Percentiles rank a stretch among this genome's conserved stretches.
phyloP scores from a whole-genome alignment of 2,797 vertebrate species.

The Acanthurus lineatus region DNA sequence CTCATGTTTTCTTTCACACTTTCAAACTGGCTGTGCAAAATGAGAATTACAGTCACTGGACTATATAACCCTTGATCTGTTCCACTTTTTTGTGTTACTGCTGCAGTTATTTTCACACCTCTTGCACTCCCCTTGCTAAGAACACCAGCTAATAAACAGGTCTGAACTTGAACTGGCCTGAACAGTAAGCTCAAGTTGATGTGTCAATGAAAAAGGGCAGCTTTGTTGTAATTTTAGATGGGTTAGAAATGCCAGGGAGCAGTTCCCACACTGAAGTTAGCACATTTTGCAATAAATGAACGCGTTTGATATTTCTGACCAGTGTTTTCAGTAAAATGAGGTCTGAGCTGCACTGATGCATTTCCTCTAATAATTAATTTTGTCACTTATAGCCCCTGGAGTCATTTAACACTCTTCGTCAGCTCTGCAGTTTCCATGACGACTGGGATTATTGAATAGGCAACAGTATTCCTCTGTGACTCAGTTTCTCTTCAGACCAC shows the following conservation, averaged over 20 bases:
- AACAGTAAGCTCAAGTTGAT: slow-evolving; percentile 17
- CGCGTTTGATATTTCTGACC: slow-evolving; percentile 13
- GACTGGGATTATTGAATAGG: slow-evolving; percentile 68
- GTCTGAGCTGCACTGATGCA: slow-evolving; percentile 28
- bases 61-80: slow-evolving; percentile 9
- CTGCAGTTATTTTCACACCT: slow-evolving; percentile 11
- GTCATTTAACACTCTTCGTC: slow-evolving; percentile 69
- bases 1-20: slow-evolving; percentile 11
- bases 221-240: not conserved
- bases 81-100: slow-evolving; percentile 15
- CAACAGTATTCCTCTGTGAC: slow-evolving; percentile 63
- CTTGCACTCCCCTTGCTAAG: not conserved
- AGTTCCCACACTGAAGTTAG: not conserved
- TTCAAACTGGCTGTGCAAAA: slow-evolving; percentile 3
- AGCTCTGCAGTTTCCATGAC: slow-evolving; percentile 81
- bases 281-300: slow-evolving; percentile 15
- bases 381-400: slow-evolving; percentile 47
- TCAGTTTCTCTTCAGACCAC: slow-evolving; percentile 60
- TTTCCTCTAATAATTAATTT: slow-evolving; percentile 61
- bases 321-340: slow-evolving; percentile 23
- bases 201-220: slow-evolving; percentile 18
- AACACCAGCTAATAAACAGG: slow-evolving; percentile 26
- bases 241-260: slow-evolving; percentile 21
- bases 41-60: not conserved
- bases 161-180: slow-evolving; percentile 39